Evolutionary conservation across 2,113 vertebrate species (phyloP).

Genomic region (Thalassarche chlororhynchos): DNA sequence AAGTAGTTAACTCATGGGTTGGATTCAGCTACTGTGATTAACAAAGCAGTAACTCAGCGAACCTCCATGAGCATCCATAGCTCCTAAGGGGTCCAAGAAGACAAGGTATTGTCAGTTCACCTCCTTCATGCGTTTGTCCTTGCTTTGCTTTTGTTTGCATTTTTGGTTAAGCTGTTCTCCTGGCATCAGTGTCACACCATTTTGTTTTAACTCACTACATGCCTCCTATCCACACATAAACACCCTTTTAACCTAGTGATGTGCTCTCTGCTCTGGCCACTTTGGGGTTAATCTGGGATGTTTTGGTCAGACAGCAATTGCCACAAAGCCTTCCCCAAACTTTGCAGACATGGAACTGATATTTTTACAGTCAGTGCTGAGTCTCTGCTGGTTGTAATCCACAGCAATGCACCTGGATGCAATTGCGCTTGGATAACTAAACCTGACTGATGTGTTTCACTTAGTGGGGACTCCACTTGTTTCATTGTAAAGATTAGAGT

Average conservation of each 20-base stretch:
- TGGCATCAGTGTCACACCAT: background rate
- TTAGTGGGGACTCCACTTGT: constrained; percentile 30
- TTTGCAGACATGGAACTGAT: background rate
- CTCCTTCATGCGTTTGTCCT: background rate
- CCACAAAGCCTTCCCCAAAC: background rate
- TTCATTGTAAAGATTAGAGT: constrained; percentile 57
- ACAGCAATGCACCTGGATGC: constrained; percentile 37
- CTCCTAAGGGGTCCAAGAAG: background rate
- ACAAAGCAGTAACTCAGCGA: background rate
- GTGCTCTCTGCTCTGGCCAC: background rate
- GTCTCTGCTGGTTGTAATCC: constrained; percentile 36
- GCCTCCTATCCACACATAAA: rapidly evolving
- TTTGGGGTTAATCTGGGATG: background rate
- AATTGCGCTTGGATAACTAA: constrained; percentile 22
- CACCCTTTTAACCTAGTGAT: background rate
- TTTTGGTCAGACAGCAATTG: background rate
- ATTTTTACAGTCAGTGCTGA: constrained; percentile 6
- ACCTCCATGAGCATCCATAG: background rate
- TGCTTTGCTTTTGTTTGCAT: background rate
- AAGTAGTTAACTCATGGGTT: background rate
- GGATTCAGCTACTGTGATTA: background rate
- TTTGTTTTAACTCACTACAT: background rate
- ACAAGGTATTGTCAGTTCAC: rapidly evolving
- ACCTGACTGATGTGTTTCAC: constrained; percentile 52
- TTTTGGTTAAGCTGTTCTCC: background rate